Conservation (phyloP, 2,888 invertebrate species). For the Allolobophora icterica region DNA sequence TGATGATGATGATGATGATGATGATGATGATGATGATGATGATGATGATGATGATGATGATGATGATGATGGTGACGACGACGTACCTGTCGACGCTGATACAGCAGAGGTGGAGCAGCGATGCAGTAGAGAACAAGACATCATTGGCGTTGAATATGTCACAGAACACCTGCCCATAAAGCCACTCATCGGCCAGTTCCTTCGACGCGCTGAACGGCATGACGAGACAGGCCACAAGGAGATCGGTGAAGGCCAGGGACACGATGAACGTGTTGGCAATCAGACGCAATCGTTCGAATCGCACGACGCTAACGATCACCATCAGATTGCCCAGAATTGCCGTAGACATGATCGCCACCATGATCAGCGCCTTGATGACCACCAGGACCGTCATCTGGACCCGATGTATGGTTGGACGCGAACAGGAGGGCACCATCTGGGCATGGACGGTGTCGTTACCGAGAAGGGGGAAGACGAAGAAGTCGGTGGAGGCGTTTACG, state of each 20-base stretch:
- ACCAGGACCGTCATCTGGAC: neutral
- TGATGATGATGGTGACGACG: constrained; percentile 24
- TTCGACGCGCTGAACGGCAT: constrained; percentile 65
- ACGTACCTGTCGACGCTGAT: constrained; percentile 77
- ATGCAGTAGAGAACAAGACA: constrained; percentile 85
- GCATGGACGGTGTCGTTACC: neutral
- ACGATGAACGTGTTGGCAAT: constrained; percentile 96
- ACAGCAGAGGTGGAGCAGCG: constrained; percentile 89
- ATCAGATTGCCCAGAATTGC: constrained; percentile 82
- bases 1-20: too few species aligned
- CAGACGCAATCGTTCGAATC: constrained; percentile 79
- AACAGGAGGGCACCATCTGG: neutral
- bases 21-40: neutral
- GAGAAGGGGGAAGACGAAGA: neutral
- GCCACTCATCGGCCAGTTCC: constrained; percentile 75
- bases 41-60: constrained; percentile 28
- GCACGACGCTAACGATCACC: constrained; percentile 86
- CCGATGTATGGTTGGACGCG: neutral
- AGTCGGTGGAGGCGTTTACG: neutral
- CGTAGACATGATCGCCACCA: constrained; percentile 79
- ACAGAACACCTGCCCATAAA: constrained; percentile 87
- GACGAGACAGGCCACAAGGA: constrained; percentile 77
- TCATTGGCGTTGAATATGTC: constrained; percentile 93
- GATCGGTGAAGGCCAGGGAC: constrained; percentile 89
- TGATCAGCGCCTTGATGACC: constrained; percentile 59